phyloP scores from a whole-genome alignment of 2,113 vertebrate species.

The Pyxicephalus adspersus region DNA sequence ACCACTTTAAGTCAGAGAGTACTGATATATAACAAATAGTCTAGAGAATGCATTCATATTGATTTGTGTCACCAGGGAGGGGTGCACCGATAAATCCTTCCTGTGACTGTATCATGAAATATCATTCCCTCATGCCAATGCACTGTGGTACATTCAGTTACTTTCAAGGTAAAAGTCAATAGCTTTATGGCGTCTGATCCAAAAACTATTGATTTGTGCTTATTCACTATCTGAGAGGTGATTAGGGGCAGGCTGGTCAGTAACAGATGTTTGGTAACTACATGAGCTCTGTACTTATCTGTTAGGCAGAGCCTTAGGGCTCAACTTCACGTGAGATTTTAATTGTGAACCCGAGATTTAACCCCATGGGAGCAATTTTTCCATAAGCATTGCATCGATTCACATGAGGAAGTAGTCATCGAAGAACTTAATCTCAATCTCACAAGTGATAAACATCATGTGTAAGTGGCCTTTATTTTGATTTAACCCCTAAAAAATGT shows the following conservation, averaged over 20 bases:
- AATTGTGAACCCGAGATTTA: too few relatives aligned
- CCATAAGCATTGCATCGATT: too few relatives aligned
- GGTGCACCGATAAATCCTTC: background rate
- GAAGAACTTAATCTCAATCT: too few relatives aligned
- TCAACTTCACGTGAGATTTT: too few relatives aligned
- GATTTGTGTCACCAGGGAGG: background rate
- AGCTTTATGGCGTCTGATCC: background rate
- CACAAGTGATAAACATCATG: too few relatives aligned
- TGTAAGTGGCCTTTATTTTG: too few relatives aligned
- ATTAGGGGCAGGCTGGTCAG: background rate
- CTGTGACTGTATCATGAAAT: background rate
- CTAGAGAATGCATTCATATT: background rate
- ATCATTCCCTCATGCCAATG: background rate
- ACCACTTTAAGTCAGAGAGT: too few relatives aligned
- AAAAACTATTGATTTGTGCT: conserved; percentile 8
- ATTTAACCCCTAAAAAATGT: too few relatives aligned
- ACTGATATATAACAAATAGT: too few relatives aligned
- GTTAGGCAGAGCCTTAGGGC: background rate
- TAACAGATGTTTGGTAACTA: background rate
- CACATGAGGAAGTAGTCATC: too few relatives aligned
- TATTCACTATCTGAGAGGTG: background rate
- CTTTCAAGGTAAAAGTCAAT: background rate
- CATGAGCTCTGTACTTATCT: background rate
- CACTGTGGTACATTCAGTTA: background rate
- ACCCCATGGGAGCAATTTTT: too few relatives aligned